Conservation (phyloP, 53 echinoderm and acorn worm species). For the Arbacia lixula region DNA sequence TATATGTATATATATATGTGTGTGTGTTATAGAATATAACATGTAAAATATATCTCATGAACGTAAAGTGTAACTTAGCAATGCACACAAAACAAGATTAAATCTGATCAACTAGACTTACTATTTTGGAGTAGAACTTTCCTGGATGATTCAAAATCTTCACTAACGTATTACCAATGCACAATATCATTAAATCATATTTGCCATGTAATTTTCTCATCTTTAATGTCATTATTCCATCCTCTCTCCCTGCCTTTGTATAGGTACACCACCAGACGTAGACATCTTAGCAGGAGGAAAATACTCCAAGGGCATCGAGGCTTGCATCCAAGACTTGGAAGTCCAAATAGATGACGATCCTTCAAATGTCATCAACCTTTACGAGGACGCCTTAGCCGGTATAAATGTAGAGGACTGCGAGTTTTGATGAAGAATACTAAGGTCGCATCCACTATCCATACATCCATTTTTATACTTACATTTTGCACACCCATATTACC, state of each 20-base stretch:
- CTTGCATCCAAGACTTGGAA: slow-evolving; percentile 73
- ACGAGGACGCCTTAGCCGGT: slow-evolving; percentile 61
- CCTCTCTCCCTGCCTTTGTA: background rate
- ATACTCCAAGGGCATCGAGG: slow-evolving; percentile 71
- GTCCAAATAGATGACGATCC: slow-evolving; percentile 61
- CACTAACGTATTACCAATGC: background rate
- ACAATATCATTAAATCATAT: background rate
- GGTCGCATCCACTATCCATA: too few species aligned
- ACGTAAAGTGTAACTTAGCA: too few species aligned
- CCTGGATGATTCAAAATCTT: background rate
- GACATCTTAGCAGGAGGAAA: slow-evolving; percentile 73
- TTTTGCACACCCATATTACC: too few species aligned
- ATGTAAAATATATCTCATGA: too few species aligned
- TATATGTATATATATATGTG: too few species aligned
- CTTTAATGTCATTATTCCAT: background rate
- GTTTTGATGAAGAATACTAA: slow-evolving; percentile 47
- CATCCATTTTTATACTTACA: too few species aligned
- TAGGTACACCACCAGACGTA: slow-evolving; percentile 93
- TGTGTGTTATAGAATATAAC: too few species aligned
- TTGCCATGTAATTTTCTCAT: background rate
- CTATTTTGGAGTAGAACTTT: background rate
- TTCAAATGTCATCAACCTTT: slow-evolving; percentile 60
- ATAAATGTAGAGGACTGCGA: slow-evolving; percentile 80
- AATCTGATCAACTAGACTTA: too few species aligned
- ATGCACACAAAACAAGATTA: too few species aligned